Base-by-base conservation (phyloP, 2,888 invertebrate species). In the Hirtodrosophila trivittata region DNA sequence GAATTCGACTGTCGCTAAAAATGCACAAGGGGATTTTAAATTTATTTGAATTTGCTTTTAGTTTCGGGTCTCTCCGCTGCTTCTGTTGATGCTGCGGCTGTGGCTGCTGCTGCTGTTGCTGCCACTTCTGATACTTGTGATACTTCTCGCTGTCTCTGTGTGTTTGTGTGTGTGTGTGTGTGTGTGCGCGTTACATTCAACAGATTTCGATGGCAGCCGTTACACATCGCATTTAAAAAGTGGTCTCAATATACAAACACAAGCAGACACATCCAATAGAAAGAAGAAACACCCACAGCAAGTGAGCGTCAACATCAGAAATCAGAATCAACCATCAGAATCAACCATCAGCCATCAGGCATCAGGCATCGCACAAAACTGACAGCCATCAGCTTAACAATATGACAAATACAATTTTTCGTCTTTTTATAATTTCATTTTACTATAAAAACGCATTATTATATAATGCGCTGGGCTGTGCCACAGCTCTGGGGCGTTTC, bases 31-130 rank as follows among this genome's bases (percentile, higher is more conserved):
- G 86, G 84, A 78, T 83, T 82, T 75, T 72, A 73, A 83, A 84
- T 86, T 78, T 83, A 87, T 86, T 86, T 87, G 86, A 78, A 86
- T 86, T 87, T 87, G 86, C 86, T 86, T 86, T 87, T 86, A 86
- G 87, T 82, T 83, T 78, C 56, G 66, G 65, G 45, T 62, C 74
- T 43, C 33, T 37, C 21, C 39, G 54, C 30, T 33, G 25, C 26
- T 52, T 28, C 42, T n/a, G 47, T 43, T 21, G 18, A 3, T 21
- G 18, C 18, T 21, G 18, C 5, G 2, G 18, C 5, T 21, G 18
- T 21, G 2, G 18, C 5, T 21, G 18, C 18, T 21, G 18, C 30
- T 42, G 56, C 33, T 32, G 28, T 18, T 52, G 35, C 42, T 12
- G 51, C 47, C 18, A 21, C 18, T 21, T 21, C 18, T 21, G 18